Conservation (phyloP, 2,888 invertebrate species). For the Bugula neritina region DNA sequence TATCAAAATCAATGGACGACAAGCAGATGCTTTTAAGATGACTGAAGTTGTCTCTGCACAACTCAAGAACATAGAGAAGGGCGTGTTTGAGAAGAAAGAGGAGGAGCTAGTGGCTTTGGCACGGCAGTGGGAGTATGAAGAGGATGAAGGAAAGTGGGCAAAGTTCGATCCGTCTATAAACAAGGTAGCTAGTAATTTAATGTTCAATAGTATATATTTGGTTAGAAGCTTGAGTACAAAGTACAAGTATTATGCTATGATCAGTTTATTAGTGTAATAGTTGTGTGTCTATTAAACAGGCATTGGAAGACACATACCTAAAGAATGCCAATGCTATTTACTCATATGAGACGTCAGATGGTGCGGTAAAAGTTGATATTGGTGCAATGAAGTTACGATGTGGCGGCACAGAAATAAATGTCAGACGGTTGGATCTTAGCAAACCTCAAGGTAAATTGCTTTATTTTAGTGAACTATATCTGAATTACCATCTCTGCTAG, state of each 20-base stretch:
- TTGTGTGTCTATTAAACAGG: no score
- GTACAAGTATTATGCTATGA: no score
- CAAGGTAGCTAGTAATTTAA: slow-evolving; percentile 17
- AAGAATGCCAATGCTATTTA: not conserved
- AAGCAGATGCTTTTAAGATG: not conserved
- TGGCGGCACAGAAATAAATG: not conserved
- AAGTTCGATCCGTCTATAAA: not conserved
- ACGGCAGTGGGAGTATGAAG: slow-evolving; percentile 2
- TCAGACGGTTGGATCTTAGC: not conserved
- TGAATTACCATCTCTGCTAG: no score
- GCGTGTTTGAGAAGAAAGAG: slow-evolving; percentile 1
- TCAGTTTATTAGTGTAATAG: no score
- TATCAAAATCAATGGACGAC: not conserved
- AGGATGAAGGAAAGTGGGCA: not conserved
- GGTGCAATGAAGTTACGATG: not conserved
- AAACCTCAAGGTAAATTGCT: slow-evolving; percentile 1
- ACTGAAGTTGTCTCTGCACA: not conserved
- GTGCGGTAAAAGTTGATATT: not conserved
- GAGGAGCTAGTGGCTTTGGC: slow-evolving; percentile 1
- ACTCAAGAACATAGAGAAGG: slow-evolving; percentile 17
- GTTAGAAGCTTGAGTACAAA: no score
- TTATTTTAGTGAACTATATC: not conserved
- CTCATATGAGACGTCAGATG: not conserved
- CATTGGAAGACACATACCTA: not conserved
- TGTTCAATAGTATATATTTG: no score